phyloP scores from a whole-genome alignment of 1,140 invertebrate species.

The Piezodorus guildinii region DNA sequence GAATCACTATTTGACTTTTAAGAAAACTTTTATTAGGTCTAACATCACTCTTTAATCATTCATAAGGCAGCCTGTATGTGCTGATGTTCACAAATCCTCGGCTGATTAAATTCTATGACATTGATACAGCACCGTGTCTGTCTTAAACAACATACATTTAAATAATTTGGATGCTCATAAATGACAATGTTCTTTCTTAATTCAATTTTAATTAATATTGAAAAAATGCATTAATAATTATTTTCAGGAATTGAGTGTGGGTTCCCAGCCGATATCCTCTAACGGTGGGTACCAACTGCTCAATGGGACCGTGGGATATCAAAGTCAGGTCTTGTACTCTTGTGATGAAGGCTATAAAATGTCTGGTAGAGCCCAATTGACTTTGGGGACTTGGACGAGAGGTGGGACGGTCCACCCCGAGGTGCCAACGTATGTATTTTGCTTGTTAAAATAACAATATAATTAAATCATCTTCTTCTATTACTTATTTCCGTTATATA shows the following conservation, averaged over 20 bases:
- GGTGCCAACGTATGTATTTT: constrained; percentile 59
- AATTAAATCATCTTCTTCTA: neutral
- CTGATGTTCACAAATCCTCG: no score
- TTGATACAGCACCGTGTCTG: no score
- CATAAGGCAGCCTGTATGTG: no score
- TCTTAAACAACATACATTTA: no score
- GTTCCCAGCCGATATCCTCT: constrained; percentile 68
- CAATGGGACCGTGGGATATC: constrained; percentile 71
- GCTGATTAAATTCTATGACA: no score
- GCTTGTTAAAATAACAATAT: neutral
- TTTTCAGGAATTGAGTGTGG: constrained; percentile 75
- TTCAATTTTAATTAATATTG: no score
- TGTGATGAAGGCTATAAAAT: constrained; percentile 77
- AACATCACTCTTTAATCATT: no score
- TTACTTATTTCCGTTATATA: neutral
- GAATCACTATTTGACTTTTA: no score
- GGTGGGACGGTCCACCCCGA: constrained; percentile 89
- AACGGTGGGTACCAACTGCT: constrained; percentile 70
- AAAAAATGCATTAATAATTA: neutral
- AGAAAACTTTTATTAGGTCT: no score
- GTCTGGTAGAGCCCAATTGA: constrained; percentile 63
- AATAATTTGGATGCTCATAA: no score
- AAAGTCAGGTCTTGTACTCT: constrained; percentile 71
- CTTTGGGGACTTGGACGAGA: constrained; percentile 83
- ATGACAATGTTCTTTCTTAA: no score